Evolutionary conservation across 2,113 vertebrate species (phyloP), one percentile per base, ranked within the genome.

Genomic region (Chelonoidis abingdonii): DNA sequence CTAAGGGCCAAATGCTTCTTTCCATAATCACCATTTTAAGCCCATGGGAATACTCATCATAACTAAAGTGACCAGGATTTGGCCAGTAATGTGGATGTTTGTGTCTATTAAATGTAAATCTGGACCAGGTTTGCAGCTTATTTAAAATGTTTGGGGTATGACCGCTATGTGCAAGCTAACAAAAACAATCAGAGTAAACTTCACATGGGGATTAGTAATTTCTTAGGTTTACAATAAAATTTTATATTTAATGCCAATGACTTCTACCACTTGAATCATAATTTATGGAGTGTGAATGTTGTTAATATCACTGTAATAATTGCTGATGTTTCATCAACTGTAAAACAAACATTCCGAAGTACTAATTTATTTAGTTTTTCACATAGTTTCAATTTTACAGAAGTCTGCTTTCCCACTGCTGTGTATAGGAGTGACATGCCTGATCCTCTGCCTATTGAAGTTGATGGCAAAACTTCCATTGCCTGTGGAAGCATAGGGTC

Each of bases 11-110:
- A 35, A 3, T 78, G 3, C 56, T 44, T 44, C 14, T 82, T 59
- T 8, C 1, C 3, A 25, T 44, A 17, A 6, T 56, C 53, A 3
- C 59, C 5, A 8, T 41, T 92, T 59, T 38, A 38, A 13, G 0
- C 5, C 53, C 14, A 16, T 12, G 78, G 3, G 14, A 75, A 41
- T 57, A 19, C 9, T n/a, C 35, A n/a, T 72, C 17, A 38, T 38
- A 17, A 72, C 9, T 38, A 72, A 38, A 19, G n/a, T 35, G 47
- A 11, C 44, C 4, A 3, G 80, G 83, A 22, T 62, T 85, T 80
- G 54, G 38, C 10, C 44, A 69, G 24, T 17, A 65, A 65, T 24
- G 4, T 25, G 31, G 24, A 86, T 22, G 1, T 19, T 65, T 82
- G 3, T 38, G 62, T 27, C 31, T 52, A 35, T 49, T 56, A 54